Percentiles rank a stretch among this genome's conserved stretches.
phyloP scores from a whole-genome alignment of 2,113 vertebrate genomes.

The Addax nasomaculatus region DNA sequence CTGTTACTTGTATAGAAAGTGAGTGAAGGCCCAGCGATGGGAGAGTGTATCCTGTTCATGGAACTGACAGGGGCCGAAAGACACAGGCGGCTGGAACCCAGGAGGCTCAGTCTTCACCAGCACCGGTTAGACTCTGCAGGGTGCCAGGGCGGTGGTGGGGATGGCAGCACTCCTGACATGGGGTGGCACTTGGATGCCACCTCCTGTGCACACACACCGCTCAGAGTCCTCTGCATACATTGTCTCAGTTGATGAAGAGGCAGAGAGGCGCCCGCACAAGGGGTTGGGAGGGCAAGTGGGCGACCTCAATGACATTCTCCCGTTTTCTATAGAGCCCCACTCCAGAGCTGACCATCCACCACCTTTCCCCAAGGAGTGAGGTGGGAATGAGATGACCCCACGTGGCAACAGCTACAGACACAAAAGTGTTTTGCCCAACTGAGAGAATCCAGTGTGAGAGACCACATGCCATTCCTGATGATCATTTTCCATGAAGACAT shows the following conservation, averaged over 20 bases:
- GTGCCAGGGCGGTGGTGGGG: fast-evolving
- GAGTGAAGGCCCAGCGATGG: too few relatives aligned
- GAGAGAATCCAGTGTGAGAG: neutral
- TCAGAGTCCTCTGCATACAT: neutral
- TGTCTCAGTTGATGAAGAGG: neutral
- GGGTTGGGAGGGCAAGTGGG: neutral
- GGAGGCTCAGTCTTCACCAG: fast-evolving
- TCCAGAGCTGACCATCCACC: neutral
- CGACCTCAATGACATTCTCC: neutral
- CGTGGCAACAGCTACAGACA: neutral
- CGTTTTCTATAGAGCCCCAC: neutral
- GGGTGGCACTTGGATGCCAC: neutral
- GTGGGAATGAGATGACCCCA: neutral
- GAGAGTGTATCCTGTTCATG: fast-evolving
- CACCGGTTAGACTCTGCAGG: fast-evolving
- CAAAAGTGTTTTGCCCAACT: neutral
- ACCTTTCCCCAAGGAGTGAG: neutral
- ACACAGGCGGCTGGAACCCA: neutral
- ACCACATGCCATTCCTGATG: neutral
- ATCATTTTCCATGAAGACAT: neutral
- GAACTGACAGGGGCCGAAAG: neutral
- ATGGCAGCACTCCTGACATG: neutral
- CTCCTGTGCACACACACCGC: fast-evolving
- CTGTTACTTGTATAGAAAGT: fast-evolving
- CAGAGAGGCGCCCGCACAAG: neutral